phyloP scores from a whole-genome alignment of 1,140 invertebrate species.

The Sarcophaga bullata region DNA sequence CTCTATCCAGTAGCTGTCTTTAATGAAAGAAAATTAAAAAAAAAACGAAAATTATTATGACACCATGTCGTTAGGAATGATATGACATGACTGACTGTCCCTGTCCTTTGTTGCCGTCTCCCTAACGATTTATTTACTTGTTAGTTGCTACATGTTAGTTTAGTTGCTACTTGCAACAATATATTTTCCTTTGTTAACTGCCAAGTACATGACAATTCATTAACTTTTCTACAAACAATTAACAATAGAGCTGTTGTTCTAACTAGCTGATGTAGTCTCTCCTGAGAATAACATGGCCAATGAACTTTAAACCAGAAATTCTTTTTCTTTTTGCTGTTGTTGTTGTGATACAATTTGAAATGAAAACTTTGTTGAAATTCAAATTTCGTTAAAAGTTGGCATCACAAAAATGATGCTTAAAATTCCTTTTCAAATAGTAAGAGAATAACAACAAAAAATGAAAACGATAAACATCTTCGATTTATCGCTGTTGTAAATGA shows the following conservation, averaged over 20 bases:
- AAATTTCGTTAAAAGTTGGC: not conserved
- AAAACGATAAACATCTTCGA: not conserved
- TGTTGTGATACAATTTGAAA: not conserved
- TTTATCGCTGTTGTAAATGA: not conserved
- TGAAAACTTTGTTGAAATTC: not conserved
- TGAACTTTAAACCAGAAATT: not conserved
- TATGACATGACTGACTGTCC: not conserved
- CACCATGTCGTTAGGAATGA: not conserved
- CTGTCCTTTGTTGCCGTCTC: not conserved
- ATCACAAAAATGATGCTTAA: not conserved
- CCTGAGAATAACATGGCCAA: not conserved
- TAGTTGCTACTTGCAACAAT: not conserved
- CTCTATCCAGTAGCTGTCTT: not conserved
- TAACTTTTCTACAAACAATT: slow-evolving; percentile 24
- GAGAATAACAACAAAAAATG: too few relatives aligned
- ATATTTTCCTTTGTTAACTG: slow-evolving; percentile 15
- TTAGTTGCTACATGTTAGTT: not conserved
- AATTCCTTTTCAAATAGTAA: not conserved
- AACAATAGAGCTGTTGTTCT: not conserved
- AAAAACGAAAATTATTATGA: not conserved
- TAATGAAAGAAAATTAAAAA: not conserved
- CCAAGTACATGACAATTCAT: slow-evolving; percentile 17
- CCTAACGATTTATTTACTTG: not conserved
- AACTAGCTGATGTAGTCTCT: not conserved
- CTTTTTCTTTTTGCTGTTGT: not conserved